Evolutionary conservation across 64 coral and sea anemone genomes (phyloP).

Genomic region (Anthopleura sola): DNA sequence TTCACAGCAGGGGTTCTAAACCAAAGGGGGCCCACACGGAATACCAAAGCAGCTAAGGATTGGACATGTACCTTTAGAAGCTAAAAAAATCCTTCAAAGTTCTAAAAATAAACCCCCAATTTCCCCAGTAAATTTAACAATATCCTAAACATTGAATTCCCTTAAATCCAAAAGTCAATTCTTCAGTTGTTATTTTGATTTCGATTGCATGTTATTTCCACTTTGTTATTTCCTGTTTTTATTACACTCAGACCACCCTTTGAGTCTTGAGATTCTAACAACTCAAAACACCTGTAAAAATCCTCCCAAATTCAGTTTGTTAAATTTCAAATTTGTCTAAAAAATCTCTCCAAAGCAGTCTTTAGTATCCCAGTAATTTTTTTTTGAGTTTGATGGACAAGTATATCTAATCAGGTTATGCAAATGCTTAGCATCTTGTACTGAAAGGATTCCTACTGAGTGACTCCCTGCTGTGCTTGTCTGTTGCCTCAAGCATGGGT

Average conservation of each 20-base stretch:
- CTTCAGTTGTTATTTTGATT: not conserved
- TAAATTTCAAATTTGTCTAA: not conserved
- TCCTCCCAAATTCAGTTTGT: not conserved
- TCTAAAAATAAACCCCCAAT: not conserved
- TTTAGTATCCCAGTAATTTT: not conserved
- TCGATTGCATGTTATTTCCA: not conserved
- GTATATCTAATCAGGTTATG: not conserved
- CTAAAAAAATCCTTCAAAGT: not conserved
- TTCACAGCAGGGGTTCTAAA: not conserved
- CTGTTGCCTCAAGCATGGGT: not conserved
- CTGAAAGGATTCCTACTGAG: not conserved
- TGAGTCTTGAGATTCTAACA: not conserved
- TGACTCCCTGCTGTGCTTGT: not conserved
- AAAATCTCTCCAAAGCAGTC: not conserved
- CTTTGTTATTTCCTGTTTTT: not conserved
- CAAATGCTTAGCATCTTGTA: not conserved
- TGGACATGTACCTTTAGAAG: not conserved
- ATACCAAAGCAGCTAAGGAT: not conserved
- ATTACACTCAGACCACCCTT: not conserved
- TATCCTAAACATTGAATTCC: not conserved
- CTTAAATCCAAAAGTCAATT: not conserved
- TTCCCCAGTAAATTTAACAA: not conserved
- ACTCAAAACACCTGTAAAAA: not conserved
- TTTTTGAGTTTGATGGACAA: not conserved
- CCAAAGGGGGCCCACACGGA: not conserved